Conservation (phyloP, 2,113 vertebrate genomes). For the Calidris pugnax region DNA sequence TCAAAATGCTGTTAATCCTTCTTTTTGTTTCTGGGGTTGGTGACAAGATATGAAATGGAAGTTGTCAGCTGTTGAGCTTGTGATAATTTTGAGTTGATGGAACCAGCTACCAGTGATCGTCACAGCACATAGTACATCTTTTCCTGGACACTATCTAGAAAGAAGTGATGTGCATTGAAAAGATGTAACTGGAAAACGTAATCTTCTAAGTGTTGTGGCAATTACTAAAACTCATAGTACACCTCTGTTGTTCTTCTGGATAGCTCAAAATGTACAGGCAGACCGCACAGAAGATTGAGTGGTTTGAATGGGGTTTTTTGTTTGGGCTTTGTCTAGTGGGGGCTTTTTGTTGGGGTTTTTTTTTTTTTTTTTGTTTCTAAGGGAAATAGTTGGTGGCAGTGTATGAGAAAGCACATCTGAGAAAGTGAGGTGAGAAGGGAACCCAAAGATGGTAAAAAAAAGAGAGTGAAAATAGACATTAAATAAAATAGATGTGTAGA, state of each 20-base stretch:
- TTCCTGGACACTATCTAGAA: neutral
- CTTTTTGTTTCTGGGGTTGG: neutral
- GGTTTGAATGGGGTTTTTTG: neutral
- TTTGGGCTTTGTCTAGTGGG: neutral
- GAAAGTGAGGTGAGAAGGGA: neutral
- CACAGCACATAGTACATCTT: neutral
- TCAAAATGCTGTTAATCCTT: neutral
- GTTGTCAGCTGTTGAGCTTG: neutral
- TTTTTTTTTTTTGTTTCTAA: neutral
- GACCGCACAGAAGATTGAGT: neutral
- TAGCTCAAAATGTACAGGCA: neutral
- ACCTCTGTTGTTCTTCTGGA: neutral
- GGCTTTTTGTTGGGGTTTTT: too few species aligned
- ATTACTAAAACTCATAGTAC: neutral
- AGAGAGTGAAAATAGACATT: neutral
- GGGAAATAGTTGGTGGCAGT: neutral
- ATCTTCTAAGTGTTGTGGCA: neutral
- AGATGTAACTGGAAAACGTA: neutral
- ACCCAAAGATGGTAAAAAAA: neutral
- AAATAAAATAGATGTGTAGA: neutral
- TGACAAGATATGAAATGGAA: neutral
- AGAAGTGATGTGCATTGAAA: neutral
- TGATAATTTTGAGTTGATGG: neutral
- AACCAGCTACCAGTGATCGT: neutral
- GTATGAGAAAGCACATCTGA: neutral